phyloP scores from a whole-genome alignment of 2,113 vertebrate species.

The Echinops telfairi region DNA sequence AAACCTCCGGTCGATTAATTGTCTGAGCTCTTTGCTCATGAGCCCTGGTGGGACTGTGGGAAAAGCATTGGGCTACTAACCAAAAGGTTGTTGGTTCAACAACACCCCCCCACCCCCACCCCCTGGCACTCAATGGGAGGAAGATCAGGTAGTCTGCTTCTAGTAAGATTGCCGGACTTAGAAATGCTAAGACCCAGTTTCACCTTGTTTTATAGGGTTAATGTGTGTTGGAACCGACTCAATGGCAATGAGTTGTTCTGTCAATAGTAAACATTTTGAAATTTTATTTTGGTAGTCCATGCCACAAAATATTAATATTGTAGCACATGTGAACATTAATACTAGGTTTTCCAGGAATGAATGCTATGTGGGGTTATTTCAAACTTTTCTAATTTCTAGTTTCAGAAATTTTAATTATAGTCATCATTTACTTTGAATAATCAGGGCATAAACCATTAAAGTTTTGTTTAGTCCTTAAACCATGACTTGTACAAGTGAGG shows the following conservation, averaged over 20 bases:
- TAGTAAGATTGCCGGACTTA: too few species aligned
- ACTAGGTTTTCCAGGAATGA: not conserved
- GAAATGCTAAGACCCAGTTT: too few species aligned
- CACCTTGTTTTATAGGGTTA: too few species aligned
- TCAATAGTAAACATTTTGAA: conserved; percentile 46
- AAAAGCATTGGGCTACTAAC: too few species aligned
- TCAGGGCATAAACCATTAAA: not conserved
- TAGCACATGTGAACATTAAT: not conserved
- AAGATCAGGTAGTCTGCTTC: too few species aligned
- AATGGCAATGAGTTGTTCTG: not conserved
- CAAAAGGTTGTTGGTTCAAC: too few species aligned
- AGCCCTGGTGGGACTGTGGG: too few species aligned
- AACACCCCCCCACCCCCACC: too few species aligned
- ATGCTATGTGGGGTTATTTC: conserved; percentile 1
- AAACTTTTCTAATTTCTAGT: conserved; percentile 14
- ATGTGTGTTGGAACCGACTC: too few species aligned
- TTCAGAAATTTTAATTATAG: conserved; percentile 56
- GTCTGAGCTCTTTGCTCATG: conserved; percentile 52
- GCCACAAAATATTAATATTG: not conserved
- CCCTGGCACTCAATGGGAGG: too few species aligned
- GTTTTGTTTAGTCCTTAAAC: not conserved
- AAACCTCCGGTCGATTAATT: conserved; percentile 38
- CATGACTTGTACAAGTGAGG: too few species aligned
- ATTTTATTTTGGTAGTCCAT: conserved; percentile 33
- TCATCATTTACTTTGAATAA: not conserved